Percentiles rank a stretch among this genome's conserved stretches.
phyloP scores from a whole-genome alignment of 2,888 invertebrate genomes.

The Tigriopus californicus region DNA sequence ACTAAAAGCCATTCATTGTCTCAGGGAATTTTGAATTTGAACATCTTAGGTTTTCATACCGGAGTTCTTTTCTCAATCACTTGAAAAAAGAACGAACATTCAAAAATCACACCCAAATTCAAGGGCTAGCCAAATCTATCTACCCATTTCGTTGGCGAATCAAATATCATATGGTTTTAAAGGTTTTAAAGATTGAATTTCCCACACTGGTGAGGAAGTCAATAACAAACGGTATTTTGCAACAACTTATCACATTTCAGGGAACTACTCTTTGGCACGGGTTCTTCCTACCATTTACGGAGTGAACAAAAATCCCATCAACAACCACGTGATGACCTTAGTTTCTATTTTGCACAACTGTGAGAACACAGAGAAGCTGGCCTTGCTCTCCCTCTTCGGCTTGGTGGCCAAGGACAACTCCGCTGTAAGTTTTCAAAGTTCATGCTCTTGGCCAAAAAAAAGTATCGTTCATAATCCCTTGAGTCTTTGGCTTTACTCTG shows the following conservation, averaged over 20 bases:
- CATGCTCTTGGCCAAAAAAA: background rate
- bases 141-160: too few species aligned
- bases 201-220: too few species aligned
- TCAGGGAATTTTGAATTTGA: too few species aligned
- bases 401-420: slow-evolving; percentile 63
- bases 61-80: too few species aligned
- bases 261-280: slow-evolving; percentile 67
- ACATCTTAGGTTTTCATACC: too few species aligned
- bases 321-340: slow-evolving; percentile 62
- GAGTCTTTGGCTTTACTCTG: background rate
- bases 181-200: too few species aligned
- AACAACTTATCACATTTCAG: slow-evolving; percentile 31
- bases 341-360: slow-evolving; percentile 60
- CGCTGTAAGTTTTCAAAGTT: slow-evolving; percentile 33
- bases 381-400: slow-evolving; percentile 59
- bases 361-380: slow-evolving; percentile 65
- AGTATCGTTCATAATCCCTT: too few species aligned
- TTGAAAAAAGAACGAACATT: too few species aligned
- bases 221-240: background rate
- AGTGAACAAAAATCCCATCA: slow-evolving; percentile 64
- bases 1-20: too few species aligned
- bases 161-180: too few species aligned
- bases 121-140: too few species aligned
- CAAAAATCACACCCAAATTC: too few species aligned
- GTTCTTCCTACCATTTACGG: slow-evolving; percentile 77